Base-by-base conservation (phyloP, 2,888 invertebrate species). In the Eupelmus urozonus region DNA sequence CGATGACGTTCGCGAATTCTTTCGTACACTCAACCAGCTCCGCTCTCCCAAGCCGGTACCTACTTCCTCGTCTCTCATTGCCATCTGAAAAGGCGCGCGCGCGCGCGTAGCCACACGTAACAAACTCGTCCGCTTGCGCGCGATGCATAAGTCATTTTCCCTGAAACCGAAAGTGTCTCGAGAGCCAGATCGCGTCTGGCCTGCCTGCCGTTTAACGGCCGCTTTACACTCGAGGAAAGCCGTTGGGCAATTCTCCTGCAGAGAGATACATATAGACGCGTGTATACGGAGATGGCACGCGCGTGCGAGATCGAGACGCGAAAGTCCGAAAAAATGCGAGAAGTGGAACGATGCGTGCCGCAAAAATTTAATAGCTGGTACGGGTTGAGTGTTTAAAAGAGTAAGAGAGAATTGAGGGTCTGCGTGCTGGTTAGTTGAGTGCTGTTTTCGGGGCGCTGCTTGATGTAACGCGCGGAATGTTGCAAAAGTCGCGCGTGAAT, bases 91-190 rank as follows among this genome's bases (percentile, higher is more conserved):
- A 59, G 51, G 11, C 3, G 60, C 7, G 16, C 34, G 27, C 59
- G 18, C 20, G 42, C n/a, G 13, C 45, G 45, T 55, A 45, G 70
- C 45, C 34, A 34, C 45, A 49, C 60, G 71, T 60, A 71, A 71
- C 71, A 23, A 71, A 71, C 71, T 71, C 51, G 71, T 60, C 49
- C 49, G 60, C 25, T 40, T 3, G 69, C 18, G 7, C 20, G 23
- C 18, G 69, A 57, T 57, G 71, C 71, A 60, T 71, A 71, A 71
- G 71, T 71, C 49, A 60, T 60, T 60, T 60, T 71, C 60, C 25
- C 42, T 20, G 67, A 69, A 69, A 69, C 55, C 55, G 67, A 69
- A 42, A 69, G 67, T 69, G 40, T 69, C 53, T 25, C 20, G n/a
- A 23, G 49, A 3, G n/a, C 5, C 34, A 34, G 34, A 34, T 34